Base-by-base conservation (phyloP, 2,888 invertebrate genomes). In the Trichopoda pennipes region DNA sequence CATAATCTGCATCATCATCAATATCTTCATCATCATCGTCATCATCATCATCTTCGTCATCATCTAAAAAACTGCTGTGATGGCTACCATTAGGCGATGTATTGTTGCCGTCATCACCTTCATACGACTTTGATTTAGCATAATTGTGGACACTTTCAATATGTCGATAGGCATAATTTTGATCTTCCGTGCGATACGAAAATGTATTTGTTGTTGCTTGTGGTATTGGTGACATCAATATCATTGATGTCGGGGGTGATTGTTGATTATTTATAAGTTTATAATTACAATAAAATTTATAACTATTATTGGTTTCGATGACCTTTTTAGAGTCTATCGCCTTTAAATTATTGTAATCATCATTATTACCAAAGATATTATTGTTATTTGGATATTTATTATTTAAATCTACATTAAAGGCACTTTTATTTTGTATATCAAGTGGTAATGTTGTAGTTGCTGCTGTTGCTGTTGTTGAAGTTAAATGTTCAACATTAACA, bases 61-160 rank as follows among this genome's bases (percentile, higher is more conserved):
- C 87, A n/a, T 85, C 86, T 55, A 85, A 83, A 44, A 21, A 64
- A 81, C 85, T 87, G 53, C 86, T 86, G 63, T 86, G 87, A 76
- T 87, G 87, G 83, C 86, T 87, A 58, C 84, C 85, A 53, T 86
- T 85, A 10, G 84, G 68, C 8, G 79, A 82, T 79, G 56, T 38
- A 56, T 66, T 60, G 8, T 79, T 51, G 14, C 32, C 35, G 21
- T 76, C 55, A 21, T 82, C 78, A 17, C 70, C 75, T 66, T 72
- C 68, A 12, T 63, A 82, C 7, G 63, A 72, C 58, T 82, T 90
- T 77, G 88, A 84, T 86, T 91, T 91, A 21, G 91, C 91, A 86
- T 91, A 91, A 82, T 91, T 91, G 79, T 91, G 91, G 56, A 91
- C 91, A 85, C 90, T 90, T 81, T 91, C 89, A 76, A 91, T 90